Base-by-base conservation (phyloP, 2,797 vertebrate genomes). In the Otus scops region DNA sequence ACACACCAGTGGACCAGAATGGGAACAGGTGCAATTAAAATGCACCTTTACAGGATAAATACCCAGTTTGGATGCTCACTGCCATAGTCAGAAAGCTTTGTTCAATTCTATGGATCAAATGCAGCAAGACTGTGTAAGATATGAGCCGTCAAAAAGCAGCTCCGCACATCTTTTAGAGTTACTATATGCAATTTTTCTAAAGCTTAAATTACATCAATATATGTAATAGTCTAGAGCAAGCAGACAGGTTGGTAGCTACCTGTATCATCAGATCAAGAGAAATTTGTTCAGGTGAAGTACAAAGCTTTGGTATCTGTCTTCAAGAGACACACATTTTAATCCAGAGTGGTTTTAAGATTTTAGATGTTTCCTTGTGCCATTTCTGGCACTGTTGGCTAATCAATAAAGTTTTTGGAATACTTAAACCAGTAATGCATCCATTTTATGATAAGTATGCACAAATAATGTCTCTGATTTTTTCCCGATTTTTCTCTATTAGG, bases 71-170 rank as follows among this genome's bases (percentile, higher is more conserved):
- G 19, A 27, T 38, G 19, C 15, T 68, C 27, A 26, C 32, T 51
- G 36, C 32, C 3, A 0, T 36, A 23, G 21, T n/a, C 4, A 1
- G 16, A 60, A 47, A 74, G 60, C 19, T 68, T 63, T 51, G 69
- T 27, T 57, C 20, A 39, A 45, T 12, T 41, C 22, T 10, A 28
- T 6, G 6, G 23, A 34, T 27, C 50, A 41, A 81, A 65, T 7
- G 12, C 7, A 65, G 15, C 4, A 24, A 47, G 27, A 45, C 4
- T 1, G 0, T 19, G n/a, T 43, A 28, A 34, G 67, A 45, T 4
- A 15, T 5, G 4, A 57, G 20, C 3, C n/a, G 8, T 32, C 11
- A 61, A 59, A 50, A 57, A 63, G 10, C 10, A 41, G 36, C 30
- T 5, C 26, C 1, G 1, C 8, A 8, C 17, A 36, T 14, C 28